Evolutionary conservation across 2,797 vertebrate species (phyloP).

Genomic region (Gallinago nigripennis): DNA sequence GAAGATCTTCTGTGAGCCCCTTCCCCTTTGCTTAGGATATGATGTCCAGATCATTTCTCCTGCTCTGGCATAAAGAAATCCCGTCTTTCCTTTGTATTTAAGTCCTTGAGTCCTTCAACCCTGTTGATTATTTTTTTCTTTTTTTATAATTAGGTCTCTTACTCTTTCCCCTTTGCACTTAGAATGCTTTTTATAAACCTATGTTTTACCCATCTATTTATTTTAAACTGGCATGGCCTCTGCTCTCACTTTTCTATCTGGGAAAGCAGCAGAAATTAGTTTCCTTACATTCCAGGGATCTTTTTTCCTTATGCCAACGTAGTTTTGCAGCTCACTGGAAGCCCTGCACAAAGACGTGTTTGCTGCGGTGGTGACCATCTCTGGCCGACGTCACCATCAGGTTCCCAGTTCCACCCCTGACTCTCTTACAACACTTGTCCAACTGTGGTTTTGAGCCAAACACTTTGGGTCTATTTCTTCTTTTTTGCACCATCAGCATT

Average conservation of each 20-base stretch:
- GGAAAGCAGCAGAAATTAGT: not conserved
- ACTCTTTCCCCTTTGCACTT: not conserved
- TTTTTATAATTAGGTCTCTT: not conserved
- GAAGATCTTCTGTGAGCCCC: not conserved
- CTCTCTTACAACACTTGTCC: not conserved
- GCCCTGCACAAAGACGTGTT: accelerated
- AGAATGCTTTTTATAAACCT: not conserved
- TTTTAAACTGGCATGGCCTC: not conserved
- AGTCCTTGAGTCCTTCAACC: not conserved
- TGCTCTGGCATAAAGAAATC: not conserved
- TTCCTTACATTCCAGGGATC: not conserved
- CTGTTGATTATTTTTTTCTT: not conserved
- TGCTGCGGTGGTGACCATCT: accelerated
- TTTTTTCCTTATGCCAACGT: not conserved
- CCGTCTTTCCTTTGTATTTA: not conserved
- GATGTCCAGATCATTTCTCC: not conserved
- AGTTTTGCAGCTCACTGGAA: not conserved
- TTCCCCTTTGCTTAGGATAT: not conserved
- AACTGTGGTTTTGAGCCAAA: not conserved
- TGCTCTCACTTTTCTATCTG: not conserved
- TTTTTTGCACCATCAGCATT: too few relatives aligned
- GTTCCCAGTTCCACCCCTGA: not conserved
- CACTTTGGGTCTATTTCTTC: not conserved
- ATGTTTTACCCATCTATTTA: not conserved
- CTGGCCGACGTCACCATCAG: not conserved